Conservation (phyloP, 2,113 vertebrate genomes). For the Triplophysa tibetana region DNA sequence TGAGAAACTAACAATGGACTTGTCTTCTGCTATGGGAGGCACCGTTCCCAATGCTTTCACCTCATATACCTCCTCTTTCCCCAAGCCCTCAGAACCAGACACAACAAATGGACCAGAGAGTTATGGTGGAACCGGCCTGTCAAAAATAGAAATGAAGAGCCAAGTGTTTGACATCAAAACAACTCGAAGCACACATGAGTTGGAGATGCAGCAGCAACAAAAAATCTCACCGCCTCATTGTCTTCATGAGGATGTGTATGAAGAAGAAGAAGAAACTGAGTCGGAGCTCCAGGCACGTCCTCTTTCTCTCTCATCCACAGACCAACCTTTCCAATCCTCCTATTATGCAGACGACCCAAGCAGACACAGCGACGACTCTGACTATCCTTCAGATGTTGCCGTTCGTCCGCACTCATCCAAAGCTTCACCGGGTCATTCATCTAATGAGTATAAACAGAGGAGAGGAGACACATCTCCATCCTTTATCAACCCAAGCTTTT, state of each 20-base stretch:
- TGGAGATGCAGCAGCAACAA: slow-evolving; percentile 71
- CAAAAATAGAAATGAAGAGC: slow-evolving; percentile 63
- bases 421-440: slow-evolving; percentile 74
- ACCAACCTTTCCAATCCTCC: slow-evolving; percentile 74
- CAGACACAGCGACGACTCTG: slow-evolving; percentile 64
- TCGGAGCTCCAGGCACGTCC: slow-evolving; percentile 80
- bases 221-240: slow-evolving; percentile 74
- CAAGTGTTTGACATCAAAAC: slow-evolving; percentile 63
- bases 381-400: slow-evolving; percentile 68
- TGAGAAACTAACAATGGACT: slow-evolving; percentile 56
- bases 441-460: slow-evolving; percentile 77
- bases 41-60: slow-evolving; percentile 68
- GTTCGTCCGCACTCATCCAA: slow-evolving; percentile 68
- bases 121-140: slow-evolving; percentile 52
- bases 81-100: slow-evolving; percentile 63
- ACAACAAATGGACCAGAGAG: slow-evolving; percentile 76
- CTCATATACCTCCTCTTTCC: slow-evolving; percentile 65
- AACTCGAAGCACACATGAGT: slow-evolving; percentile 66
- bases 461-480: slow-evolving; percentile 92
- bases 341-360: slow-evolving; percentile 70
- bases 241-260: slow-evolving; percentile 74
- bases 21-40: slow-evolving; percentile 48
- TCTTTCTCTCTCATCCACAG: slow-evolving; percentile 80
- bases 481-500: slow-evolving; percentile 89
- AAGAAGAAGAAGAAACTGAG: slow-evolving; percentile 76